Base-by-base conservation (phyloP, 2,797 vertebrate species). In the Hoplostethus atlanticus region DNA sequence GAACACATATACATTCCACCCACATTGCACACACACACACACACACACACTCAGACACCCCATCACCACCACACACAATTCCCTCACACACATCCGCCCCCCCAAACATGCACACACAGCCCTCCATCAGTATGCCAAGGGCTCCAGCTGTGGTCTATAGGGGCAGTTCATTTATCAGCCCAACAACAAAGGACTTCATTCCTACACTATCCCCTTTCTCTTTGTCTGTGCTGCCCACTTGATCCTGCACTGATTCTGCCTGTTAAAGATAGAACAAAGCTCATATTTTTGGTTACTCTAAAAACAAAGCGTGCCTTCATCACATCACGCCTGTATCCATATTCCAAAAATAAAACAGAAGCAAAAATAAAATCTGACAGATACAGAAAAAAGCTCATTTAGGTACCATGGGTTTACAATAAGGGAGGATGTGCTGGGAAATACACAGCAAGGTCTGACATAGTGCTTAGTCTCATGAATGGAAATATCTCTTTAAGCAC, bases 181-280 rank as follows among this genome's bases (percentile, higher is more conserved):
- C 34, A 28, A 87, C 84, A 92, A 91, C 89, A 93, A 91, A 90
- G 84, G 69, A 72, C 36, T 16, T 73, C 76, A 91, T 91, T 91
- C 88, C 89, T 78, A 10, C 83, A 81, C 82, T 77, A 12, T 38
- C 15, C 71, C 59, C 55, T 21, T 50, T 74, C 72, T 21, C 80
- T 90, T 84, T 90, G 86, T 90, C 78, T 79, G 34, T 0, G 21
- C 70, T 68, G 71, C 68, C 60, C 47, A 36, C 51, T 61, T 58
- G 30, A 76, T 76, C 54, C 12, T 53, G 16, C 0, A 15, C 17
- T 51, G 31, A 53, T 17, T 75, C 57, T 68, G 47, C 48, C 17
- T 13, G 47, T 40, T 63, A 59, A 57, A 59, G 50, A 47, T 30
- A 12, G 25, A 50, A 52, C 53, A 31, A 57, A 71, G 60, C 52